Percentiles rank a stretch among this genome's conserved stretches.
These are phyloP conservation scores for Oreonectes daqikongensis DNA, from an alignment of 2,797 vertebrate genomes.

Conservation along the genomic window DNA sequence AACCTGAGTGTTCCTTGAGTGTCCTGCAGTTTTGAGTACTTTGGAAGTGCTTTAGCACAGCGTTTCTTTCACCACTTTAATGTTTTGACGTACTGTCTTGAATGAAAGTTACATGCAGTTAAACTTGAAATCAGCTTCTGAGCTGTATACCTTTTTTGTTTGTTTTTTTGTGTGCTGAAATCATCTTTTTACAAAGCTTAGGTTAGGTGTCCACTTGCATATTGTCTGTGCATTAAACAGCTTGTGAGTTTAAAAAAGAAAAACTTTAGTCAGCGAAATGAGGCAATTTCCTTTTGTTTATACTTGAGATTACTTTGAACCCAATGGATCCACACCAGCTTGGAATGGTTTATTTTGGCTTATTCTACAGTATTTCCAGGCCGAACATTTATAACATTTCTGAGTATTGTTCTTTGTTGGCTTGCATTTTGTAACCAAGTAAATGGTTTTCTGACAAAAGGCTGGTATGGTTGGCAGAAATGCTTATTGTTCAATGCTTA, in stretches of 20 bases:
- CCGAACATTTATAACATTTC: neutral
- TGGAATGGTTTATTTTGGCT: constrained; percentile 1
- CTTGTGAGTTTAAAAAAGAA: constrained; percentile 22
- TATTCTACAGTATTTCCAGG: neutral
- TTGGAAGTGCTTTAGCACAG: neutral
- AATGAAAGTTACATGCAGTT: neutral
- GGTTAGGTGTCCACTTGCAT: neutral
- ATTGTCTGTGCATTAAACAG: constrained; percentile 1
- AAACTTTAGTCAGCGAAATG: neutral
- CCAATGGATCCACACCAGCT: neutral
- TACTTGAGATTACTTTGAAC: neutral
- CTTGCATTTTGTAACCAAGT: neutral
- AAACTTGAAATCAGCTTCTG: neutral
- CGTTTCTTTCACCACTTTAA: neutral
- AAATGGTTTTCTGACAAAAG: too few species aligned
- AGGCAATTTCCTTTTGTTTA: constrained; percentile 2
- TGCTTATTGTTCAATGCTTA: too few species aligned
- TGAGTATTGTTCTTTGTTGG: too few species aligned
- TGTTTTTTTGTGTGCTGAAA: constrained; percentile 1
- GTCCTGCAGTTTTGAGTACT: neutral
- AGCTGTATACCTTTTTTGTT: neutral
- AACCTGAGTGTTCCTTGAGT: neutral
- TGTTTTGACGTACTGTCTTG: neutral
- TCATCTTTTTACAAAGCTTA: neutral
- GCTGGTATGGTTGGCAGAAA: neutral